phyloP scores from a whole-genome alignment of 2,113 vertebrate species.

The Phasianus colchicus region DNA sequence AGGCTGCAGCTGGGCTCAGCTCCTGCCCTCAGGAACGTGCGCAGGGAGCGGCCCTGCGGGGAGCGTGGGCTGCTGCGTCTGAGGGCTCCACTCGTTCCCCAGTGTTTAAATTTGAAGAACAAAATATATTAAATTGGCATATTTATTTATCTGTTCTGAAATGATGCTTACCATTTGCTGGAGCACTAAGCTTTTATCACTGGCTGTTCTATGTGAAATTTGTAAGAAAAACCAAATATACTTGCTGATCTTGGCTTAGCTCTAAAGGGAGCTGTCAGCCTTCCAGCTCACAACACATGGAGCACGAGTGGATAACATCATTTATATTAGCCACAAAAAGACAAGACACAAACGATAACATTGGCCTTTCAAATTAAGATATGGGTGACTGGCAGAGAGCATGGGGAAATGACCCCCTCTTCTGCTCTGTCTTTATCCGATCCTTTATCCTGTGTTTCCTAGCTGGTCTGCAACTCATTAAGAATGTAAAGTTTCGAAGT shows the following conservation, averaged over 20 bases:
- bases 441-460: not conserved
- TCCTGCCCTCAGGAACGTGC: not conserved
- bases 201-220: constrained; percentile 31
- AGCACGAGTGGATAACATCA: not conserved
- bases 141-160: not conserved
- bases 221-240: constrained; percentile 31
- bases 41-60: not conserved
- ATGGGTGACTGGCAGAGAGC: not conserved
- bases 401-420: not conserved
- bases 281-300: not conserved
- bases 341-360: not conserved
- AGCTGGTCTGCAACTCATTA: not conserved
- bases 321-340: constrained; percentile 4
- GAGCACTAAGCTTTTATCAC: not conserved
- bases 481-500: not conserved
- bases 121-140: not conserved
- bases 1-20: not conserved
- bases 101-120: constrained; percentile 9
- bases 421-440: not conserved
- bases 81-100: not conserved
- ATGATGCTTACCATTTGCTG: not conserved
- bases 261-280: constrained; percentile 43
- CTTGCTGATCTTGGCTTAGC: constrained; percentile 57
- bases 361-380: not conserved
- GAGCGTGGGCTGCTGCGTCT: not conserved